Percentiles rank a stretch among this genome's conserved stretches.
Evolutionary conservation across 1,140 invertebrate species (phyloP).

Genomic region (Heterodera schachtii): DNA sequence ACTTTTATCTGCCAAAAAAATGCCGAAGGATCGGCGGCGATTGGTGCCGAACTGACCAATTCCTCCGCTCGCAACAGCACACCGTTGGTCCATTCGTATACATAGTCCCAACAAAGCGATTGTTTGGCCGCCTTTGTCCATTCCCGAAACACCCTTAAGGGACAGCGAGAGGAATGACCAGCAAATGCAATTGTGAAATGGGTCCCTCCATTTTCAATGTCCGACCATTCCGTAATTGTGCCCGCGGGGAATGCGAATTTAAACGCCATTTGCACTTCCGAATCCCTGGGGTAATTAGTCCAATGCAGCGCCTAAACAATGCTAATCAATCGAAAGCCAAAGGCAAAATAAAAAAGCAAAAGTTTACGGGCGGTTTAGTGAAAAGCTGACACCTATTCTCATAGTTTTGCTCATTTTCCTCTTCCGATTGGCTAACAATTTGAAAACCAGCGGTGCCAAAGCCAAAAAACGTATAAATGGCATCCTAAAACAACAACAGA

Average conservation of each 20-base stretch:
- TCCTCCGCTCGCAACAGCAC: constrained; percentile 47
- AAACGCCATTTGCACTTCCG: constrained; percentile 51
- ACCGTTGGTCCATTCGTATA: constrained; percentile 51
- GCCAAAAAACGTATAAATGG: constrained; percentile 3
- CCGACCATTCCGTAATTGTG: constrained; percentile 30
- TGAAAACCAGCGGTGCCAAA: constrained; percentile 24
- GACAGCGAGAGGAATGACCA: not conserved
- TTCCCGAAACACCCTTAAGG: constrained; percentile 40
- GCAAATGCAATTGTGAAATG: not conserved
- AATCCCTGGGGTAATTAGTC: constrained; percentile 51
- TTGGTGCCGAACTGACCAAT: constrained; percentile 26
- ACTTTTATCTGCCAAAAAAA: constrained; percentile 37
- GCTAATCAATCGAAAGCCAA: not conserved
- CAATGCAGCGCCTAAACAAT: constrained; percentile 47
- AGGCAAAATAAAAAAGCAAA: not conserved
- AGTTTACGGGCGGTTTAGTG: constrained; percentile 47
- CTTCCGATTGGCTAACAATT: constrained; percentile 35
- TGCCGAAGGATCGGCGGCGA: not conserved
- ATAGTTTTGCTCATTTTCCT: constrained; percentile 11
- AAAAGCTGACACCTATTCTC: constrained; percentile 29
- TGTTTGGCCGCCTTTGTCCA: constrained; percentile 34
- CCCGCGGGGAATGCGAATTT: constrained; percentile 52
- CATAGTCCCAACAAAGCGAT: constrained; percentile 42
- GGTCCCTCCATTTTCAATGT: not conserved
- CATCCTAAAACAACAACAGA: not conserved